These are phyloP conservation scores for Pristionchus arcanus DNA, from an alignment of 2,888 invertebrate genomes.

Conservation along the genomic window DNA sequence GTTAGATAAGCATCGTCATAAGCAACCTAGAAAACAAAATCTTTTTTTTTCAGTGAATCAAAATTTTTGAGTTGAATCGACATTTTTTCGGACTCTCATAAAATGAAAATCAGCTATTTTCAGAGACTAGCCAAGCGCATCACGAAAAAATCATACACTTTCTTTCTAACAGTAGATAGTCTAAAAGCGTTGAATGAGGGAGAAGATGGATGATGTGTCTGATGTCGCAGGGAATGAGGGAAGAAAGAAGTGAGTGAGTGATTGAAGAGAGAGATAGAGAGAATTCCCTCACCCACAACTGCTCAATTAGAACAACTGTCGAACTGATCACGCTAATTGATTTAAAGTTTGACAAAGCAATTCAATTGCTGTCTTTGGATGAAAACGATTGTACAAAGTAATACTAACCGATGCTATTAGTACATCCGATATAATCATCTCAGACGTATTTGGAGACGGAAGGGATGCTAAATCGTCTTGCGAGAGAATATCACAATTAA, in stretches of 20 bases:
- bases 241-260: slow-evolving; percentile 28
- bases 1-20: too few relatives aligned
- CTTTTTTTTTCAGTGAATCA: too few relatives aligned
- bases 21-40: neutral
- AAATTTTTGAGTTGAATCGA: too few relatives aligned
- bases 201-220: slow-evolving; percentile 47
- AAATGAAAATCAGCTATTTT: neutral
- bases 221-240: neutral
- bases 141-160: neutral
- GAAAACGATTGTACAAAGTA: too few relatives aligned
- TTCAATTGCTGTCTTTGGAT: too few relatives aligned
- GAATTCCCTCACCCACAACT: slow-evolving; percentile 36
- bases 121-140: neutral
- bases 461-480: slow-evolving; percentile 18
- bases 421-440: slow-evolving; percentile 37
- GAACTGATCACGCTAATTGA: slow-evolving; percentile 26
- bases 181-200: slow-evolving; percentile 27
- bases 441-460: slow-evolving; percentile 66
- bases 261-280: neutral
- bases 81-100: too few relatives aligned
- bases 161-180: neutral
- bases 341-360: neutral
- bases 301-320: slow-evolving; percentile 40
- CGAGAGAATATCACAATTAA: neutral
- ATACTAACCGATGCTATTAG: slow-evolving; percentile 3